A percentile compares a stretch with the other conserved stretches of the same genome.
phyloP scores from a whole-genome alignment of 2,113 vertebrate genomes.

The Ceuthmochares aereus region DNA sequence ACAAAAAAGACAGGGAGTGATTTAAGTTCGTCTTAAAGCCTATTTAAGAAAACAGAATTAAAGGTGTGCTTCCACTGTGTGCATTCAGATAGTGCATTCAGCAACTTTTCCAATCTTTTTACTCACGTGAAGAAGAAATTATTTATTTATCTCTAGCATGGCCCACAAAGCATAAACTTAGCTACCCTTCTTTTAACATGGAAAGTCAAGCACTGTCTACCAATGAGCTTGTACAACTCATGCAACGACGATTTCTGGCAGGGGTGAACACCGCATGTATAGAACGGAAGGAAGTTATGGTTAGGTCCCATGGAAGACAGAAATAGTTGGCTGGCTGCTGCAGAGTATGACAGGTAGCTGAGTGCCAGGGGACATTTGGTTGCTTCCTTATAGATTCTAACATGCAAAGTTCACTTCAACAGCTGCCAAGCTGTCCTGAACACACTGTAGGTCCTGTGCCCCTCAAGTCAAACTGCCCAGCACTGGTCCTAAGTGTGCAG shows the following conservation, averaged over 20 bases:
- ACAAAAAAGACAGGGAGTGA: not conserved
- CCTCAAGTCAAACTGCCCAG: not conserved
- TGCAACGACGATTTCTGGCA: not conserved
- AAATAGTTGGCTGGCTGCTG: not conserved
- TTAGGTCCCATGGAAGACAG: not conserved
- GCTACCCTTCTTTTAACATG: not conserved
- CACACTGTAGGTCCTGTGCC: accelerated
- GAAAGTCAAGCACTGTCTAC: not conserved
- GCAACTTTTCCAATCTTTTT: not conserved
- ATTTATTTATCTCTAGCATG: not conserved
- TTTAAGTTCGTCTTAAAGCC: not conserved
- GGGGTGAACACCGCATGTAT: not conserved
- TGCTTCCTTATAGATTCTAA: not conserved
- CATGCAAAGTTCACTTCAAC: not conserved
- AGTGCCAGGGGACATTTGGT: not conserved
- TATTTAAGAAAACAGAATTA: not conserved
- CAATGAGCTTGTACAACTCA: not conserved
- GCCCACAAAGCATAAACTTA: not conserved
- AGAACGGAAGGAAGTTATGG: not conserved
- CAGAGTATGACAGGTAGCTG: not conserved
- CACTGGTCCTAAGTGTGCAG: not conserved
- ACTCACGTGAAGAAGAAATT: not conserved
- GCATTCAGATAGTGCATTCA: not conserved
- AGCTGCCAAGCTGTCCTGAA: not conserved
- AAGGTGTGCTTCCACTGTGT: not conserved